Conservation (phyloP, 2,113 vertebrate genomes). For the Dromaius novaehollandiae region DNA sequence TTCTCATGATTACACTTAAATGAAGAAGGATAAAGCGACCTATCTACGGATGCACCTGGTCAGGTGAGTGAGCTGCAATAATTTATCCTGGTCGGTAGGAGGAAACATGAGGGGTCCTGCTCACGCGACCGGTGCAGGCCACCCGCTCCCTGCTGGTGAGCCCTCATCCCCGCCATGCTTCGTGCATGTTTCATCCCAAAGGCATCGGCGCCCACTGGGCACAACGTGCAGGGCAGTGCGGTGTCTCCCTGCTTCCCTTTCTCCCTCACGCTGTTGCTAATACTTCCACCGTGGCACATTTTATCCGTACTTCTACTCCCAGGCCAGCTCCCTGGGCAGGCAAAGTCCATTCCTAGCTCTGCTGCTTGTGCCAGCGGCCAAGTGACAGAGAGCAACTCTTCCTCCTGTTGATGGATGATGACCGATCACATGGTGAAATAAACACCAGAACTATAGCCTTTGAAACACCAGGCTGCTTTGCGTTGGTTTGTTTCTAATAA, state of each 20-base stretch:
- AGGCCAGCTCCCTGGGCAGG: accelerated
- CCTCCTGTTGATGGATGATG: neutral
- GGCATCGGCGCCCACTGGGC: neutral
- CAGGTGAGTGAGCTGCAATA: neutral
- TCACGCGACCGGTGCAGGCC: neutral
- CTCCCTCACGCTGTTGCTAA: neutral
- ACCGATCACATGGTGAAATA: neutral
- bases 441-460: neutral
- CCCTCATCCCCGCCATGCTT: neutral
- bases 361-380: accelerated
- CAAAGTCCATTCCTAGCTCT: neutral
- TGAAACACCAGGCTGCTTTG: neutral
- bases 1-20: neutral
- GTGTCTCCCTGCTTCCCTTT: neutral
- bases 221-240: neutral
- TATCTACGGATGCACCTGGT: neutral
- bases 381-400: neutral
- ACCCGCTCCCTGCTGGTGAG: neutral
- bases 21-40: neutral
- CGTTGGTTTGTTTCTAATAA: neutral
- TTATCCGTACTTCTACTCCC: neutral
- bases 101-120: neutral
- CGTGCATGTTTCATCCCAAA: neutral
- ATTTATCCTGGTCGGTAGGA: neutral
- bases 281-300: accelerated